A percentile compares a stretch with the other conserved stretches of the same genome.
Conservation (phyloP, 1,140 invertebrate genomes). For the Caenorhabditis brenneri region DNA sequence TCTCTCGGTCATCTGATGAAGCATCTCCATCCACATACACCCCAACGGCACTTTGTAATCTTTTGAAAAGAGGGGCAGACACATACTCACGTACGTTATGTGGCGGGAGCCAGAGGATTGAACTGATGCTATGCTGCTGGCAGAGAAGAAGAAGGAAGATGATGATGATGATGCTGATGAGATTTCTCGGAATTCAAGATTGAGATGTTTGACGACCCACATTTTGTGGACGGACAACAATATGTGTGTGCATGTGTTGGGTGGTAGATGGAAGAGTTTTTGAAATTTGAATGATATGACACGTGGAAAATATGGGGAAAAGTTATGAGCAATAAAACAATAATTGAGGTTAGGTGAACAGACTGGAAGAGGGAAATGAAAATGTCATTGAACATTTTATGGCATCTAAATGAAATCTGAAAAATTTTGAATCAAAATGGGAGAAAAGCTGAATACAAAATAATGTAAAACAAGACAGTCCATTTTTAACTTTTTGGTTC, state of each 20-base stretch:
- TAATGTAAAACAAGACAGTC: too few relatives aligned
- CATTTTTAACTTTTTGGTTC: too few relatives aligned
- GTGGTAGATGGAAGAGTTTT: neutral
- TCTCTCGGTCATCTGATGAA: constrained; percentile 38
- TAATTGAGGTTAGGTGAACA: neutral
- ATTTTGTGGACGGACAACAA: constrained; percentile 17
- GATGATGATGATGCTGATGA: constrained; percentile 2
- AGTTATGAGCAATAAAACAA: constrained; percentile 10
- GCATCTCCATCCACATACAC: neutral
- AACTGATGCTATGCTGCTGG: neutral
- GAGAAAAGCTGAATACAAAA: too few relatives aligned
- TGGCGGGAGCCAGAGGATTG: neutral
- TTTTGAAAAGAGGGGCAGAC: neutral
- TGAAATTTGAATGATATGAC: neutral
- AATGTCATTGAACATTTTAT: too few relatives aligned
- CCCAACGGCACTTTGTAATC: constrained; percentile 42
- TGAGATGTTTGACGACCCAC: constrained; percentile 30
- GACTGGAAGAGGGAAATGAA: neutral
- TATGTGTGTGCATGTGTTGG: neutral
- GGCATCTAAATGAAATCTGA: too few relatives aligned
- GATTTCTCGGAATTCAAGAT: constrained; percentile 35
- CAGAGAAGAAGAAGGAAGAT: neutral
- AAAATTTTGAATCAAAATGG: too few relatives aligned
- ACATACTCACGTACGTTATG: constrained; percentile 4
- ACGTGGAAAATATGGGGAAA: neutral